Base-by-base conservation (phyloP, 2,797 vertebrate genomes). In the Chaetodon trifasciatus region DNA sequence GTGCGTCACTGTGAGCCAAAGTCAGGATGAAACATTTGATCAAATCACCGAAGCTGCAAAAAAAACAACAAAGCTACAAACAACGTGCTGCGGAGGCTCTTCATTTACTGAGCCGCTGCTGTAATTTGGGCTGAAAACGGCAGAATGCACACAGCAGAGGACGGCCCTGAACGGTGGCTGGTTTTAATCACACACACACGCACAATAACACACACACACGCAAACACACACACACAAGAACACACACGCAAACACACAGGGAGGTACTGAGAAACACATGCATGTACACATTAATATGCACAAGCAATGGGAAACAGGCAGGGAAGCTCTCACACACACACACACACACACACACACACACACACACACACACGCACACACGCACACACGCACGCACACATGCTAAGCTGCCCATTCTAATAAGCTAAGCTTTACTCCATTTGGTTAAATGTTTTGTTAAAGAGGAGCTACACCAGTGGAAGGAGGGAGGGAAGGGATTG, bases 391-490 rank as follows among this genome's bases (percentile, higher is more conserved):
- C 67, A 73, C 77, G 74, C 63, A 65, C 72, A 28, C 60, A 37
- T 56, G 35, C 55, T 79, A 83, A 85, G 75, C 80, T 62, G 73
- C 82, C 72, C 80, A 66, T 75, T 84, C 83, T 85, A 80, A 88
- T 63, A 75, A 73, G 70, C 79, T 86, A 75, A 86, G 87, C 88
- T 81, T 86, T 79, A 77, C 85, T 84, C 75, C 74, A 88, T 90
- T 91, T 88, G 79, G 85, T 88, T 90, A 83, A 89, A 90, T 87
- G 81, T 90, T 87, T 86, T 82, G 86, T 86, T 79, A 78, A 83
- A 86, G 76, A 81, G 70, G 69, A 78, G 78, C 81, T 60, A 72
- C 82, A 83, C 83, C 72, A 74, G 72, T 15, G 56, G 64, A 78
- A 74, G 79, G 75, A 6, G 3, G 19, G 17, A 21, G n/a, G 58